Conservation (phyloP, 2,888 invertebrate species). For the Drosophila histrio region DNA sequence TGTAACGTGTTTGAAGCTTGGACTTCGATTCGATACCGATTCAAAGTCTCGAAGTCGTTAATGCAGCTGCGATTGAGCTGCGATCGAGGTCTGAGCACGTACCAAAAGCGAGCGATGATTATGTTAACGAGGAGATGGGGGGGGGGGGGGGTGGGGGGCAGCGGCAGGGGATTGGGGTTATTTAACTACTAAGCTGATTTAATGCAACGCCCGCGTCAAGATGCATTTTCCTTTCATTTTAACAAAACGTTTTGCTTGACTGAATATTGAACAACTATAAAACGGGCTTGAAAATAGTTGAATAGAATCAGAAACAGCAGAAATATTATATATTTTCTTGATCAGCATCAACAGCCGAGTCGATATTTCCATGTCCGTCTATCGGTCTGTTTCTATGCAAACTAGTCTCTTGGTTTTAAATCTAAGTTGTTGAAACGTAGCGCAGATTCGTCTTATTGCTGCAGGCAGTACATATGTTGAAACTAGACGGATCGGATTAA, state of each 20-base stretch:
- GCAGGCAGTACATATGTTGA: too few species aligned
- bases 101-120: conserved; percentile 21
- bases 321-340: too few species aligned
- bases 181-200: background rate
- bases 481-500: too few species aligned
- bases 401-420: too few species aligned
- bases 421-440: too few species aligned
- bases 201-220: background rate
- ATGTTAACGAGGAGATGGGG: background rate
- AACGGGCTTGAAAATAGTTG: background rate
- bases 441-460: too few species aligned
- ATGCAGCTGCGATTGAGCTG: conserved; percentile 37
- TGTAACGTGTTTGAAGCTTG: conserved; percentile 57
- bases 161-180: background rate
- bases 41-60: conserved; percentile 9
- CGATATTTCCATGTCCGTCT: too few species aligned
- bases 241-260: background rate
- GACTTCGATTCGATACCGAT: conserved; percentile 16
- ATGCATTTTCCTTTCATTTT: conserved; percentile 13
- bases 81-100: conserved; percentile 37
- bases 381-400: too few species aligned
- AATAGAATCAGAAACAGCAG: background rate
- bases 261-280: background rate
- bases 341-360: too few species aligned
- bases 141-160: background rate